Conservation (phyloP, 2,888 invertebrate species). For the Arge pagana region DNA sequence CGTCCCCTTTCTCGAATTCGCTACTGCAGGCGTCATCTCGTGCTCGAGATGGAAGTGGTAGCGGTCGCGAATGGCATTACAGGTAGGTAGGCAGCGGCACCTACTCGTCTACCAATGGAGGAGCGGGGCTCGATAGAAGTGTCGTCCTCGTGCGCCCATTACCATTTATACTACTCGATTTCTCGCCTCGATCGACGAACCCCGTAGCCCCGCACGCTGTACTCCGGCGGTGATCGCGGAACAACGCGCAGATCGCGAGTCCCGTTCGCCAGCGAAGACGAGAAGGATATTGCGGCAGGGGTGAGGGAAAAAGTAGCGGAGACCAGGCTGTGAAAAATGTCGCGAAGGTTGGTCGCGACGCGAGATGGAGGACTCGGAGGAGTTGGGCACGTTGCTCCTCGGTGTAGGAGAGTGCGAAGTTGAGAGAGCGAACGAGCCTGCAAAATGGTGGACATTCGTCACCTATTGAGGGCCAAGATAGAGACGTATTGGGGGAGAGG, state of each 20-base stretch:
- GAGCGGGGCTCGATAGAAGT: too few species aligned
- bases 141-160: too few species aligned
- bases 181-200: conserved; percentile 7
- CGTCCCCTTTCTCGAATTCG: too few species aligned
- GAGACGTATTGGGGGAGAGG: conserved; percentile 49
- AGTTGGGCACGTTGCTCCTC: not conserved
- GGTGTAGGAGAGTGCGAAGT: conserved; percentile 12
- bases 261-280: conserved; percentile 10
- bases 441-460: conserved; percentile 51
- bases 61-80: too few species aligned
- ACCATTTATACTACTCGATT: conserved; percentile 25
- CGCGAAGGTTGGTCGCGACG: conserved; percentile 11
- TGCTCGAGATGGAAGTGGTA: too few species aligned
- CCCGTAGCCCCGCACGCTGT: conserved; percentile 8
- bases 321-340: conserved; percentile 45
- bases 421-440: conserved; percentile 29
- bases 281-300: conserved; percentile 34
- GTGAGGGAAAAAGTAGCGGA: conserved; percentile 31
- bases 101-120: too few species aligned
- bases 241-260: conserved; percentile 27
- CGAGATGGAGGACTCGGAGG: not conserved
- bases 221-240: conserved; percentile 9
- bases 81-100: too few species aligned
- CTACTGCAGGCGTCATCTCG: too few species aligned
- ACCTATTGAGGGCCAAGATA: conserved; percentile 48